Conservation (phyloP, 2,113 vertebrate genomes). For the Ailuropoda melanoleuca region DNA sequence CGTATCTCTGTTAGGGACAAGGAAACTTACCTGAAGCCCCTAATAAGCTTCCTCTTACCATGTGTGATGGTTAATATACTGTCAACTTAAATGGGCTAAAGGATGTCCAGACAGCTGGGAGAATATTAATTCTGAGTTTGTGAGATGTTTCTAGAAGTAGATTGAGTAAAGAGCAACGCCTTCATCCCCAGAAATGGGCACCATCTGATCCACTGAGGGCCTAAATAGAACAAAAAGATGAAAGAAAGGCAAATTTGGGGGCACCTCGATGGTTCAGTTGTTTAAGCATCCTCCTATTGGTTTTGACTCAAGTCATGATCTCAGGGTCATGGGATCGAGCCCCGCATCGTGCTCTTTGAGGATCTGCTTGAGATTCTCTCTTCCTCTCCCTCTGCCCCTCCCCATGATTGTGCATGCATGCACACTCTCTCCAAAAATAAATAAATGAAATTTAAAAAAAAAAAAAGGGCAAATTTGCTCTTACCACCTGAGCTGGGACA, state of each 20-base stretch:
- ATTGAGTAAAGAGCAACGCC: neutral
- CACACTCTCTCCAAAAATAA: neutral
- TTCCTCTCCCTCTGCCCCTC: neutral
- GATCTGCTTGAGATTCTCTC: neutral
- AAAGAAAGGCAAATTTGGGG: neutral
- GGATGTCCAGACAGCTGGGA: neutral
- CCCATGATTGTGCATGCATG: neutral
- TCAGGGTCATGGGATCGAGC: neutral
- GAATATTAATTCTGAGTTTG: neutral
- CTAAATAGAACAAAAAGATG: neutral
- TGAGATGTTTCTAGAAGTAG: neutral
- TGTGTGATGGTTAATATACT: neutral
- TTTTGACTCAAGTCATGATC: neutral
- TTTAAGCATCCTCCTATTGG: neutral
- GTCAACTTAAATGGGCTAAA: neutral
- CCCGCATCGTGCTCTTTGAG: neutral
- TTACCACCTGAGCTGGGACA: neutral
- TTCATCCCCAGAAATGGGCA: neutral
- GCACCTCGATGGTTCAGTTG: neutral
- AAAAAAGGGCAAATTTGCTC: rapidly evolving
- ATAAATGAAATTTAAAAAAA: neutral
- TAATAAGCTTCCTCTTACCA: neutral
- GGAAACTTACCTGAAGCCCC: neutral
- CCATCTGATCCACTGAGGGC: neutral
- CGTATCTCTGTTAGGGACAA: neutral